A percentile compares a stretch with the other conserved stretches of the same genome.
These are phyloP conservation scores for Fratercula arctica DNA, from an alignment of 2,797 vertebrate genomes.

Conservation along the genomic window DNA sequence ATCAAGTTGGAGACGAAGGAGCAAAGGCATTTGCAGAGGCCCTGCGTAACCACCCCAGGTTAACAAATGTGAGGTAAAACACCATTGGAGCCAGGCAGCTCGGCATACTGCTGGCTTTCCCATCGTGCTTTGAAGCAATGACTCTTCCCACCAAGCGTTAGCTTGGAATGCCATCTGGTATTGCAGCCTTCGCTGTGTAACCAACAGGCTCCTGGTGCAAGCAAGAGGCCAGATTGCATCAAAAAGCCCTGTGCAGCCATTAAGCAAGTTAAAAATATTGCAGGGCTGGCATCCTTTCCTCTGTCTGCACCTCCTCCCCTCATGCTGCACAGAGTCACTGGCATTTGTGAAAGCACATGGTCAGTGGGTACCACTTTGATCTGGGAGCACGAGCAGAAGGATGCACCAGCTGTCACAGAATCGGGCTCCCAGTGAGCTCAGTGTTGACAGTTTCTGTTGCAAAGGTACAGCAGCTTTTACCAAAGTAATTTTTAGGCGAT, in stretches of 20 bases:
- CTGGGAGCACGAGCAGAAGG: not conserved
- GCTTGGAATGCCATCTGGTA: not conserved
- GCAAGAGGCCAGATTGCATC: not conserved
- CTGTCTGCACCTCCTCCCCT: not conserved
- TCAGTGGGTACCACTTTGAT: conserved; percentile 18
- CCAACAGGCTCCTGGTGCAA: not conserved
- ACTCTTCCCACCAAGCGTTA: not conserved
- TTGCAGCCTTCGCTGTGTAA: not conserved
- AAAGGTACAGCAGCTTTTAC: not conserved
- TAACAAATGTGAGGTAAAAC: conserved; percentile 88
- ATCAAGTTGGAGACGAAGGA: conserved; percentile 89
- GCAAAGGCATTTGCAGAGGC: conserved; percentile 90
- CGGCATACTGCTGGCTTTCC: accelerated
- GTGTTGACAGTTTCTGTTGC: not conserved
- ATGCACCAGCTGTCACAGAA: not conserved
- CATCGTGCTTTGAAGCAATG: not conserved
- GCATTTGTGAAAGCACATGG: not conserved
- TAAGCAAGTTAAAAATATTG: not conserved
- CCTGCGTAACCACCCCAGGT: conserved; percentile 83
- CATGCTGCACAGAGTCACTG: not conserved
- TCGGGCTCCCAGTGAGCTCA: not conserved
- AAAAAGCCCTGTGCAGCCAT: not conserved
- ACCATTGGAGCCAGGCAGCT: not conserved
- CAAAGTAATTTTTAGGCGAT: not conserved
- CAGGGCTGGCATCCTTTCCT: not conserved